A percentile compares a stretch with the other conserved stretches of the same genome.
phyloP scores from a whole-genome alignment of 2,888 invertebrate species.

The Lasioglossum figueresi region DNA sequence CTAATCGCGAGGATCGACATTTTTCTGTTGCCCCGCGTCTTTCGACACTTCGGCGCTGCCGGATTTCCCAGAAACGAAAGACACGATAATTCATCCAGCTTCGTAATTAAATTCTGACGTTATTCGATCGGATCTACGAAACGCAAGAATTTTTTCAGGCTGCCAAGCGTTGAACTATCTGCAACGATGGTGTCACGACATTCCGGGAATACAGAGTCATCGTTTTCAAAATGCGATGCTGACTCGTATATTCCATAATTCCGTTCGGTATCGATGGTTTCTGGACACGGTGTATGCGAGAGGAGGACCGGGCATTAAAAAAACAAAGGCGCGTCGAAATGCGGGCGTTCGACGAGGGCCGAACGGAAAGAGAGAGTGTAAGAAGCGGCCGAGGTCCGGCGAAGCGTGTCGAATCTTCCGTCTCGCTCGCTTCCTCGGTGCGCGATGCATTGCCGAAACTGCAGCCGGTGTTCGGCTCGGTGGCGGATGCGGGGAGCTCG shows the following conservation, averaged over 20 bases:
- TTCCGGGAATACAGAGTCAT: neutral
- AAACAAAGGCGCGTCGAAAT: conserved; percentile 1
- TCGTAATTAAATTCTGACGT: too few relatives aligned
- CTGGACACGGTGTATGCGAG: conserved; percentile 4
- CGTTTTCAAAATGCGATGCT: neutral
- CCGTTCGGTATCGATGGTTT: neutral
- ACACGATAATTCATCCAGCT: too few relatives aligned
- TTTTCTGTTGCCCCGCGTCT: neutral
- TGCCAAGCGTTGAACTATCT: too few relatives aligned
- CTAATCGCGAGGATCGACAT: neutral
- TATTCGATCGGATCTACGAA: too few relatives aligned
- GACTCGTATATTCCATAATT: neutral
- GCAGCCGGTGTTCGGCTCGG: neutral
- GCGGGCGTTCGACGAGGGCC: neutral
- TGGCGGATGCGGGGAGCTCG: conserved; percentile 20
- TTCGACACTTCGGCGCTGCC: neutral
- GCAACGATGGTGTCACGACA: neutral
- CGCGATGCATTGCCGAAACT: conserved; percentile 60
- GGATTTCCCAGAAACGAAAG: neutral
- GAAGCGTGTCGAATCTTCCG: conserved; percentile 13
- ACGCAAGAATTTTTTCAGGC: too few relatives aligned
- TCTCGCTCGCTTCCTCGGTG: conserved; percentile 35
- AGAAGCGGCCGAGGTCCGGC: neutral
- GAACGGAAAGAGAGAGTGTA: neutral
- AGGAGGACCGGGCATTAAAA: neutral